Conservation (phyloP, 2,113 vertebrate genomes). For the Eptatretus burgeri region DNA sequence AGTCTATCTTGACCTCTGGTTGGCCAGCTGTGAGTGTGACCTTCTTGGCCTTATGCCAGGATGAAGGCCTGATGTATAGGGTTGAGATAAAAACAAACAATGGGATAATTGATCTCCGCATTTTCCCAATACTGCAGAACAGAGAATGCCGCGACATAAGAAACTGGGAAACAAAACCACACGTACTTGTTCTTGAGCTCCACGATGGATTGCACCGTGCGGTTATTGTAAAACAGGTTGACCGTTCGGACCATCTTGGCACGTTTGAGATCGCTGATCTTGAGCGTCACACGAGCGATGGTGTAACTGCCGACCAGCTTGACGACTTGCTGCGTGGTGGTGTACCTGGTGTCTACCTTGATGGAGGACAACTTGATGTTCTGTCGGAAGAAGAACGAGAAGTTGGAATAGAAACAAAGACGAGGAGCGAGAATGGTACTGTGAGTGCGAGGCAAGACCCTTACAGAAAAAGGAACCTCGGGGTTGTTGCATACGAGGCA, state of each 20-base stretch:
- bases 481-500: constrained; percentile 96
- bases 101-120: no score
- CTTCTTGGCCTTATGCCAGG: constrained; percentile 96
- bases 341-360: constrained; percentile 92
- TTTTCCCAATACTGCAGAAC: no score
- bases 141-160: no score
- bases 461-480: constrained; percentile 83
- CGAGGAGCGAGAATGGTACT: not conserved
- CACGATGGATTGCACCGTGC: constrained; percentile 85
- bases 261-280: constrained; percentile 81
- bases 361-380: constrained; percentile 98
- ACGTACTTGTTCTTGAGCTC: constrained; percentile 90
- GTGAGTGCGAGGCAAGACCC: constrained; percentile 14
- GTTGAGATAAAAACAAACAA: no score
- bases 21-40: constrained; percentile 79
- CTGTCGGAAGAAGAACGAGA: constrained; percentile 16
- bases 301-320: constrained; percentile 96
- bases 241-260: constrained; percentile 97
- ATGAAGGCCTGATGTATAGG: constrained; percentile 32
- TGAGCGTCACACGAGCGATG: constrained; percentile 93
- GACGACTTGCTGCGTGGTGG: constrained; percentile 94
- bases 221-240: constrained; percentile 94
- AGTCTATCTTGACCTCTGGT: constrained; percentile 85
- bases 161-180: not conserved
- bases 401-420: not conserved